Conservation (phyloP, 2,113 vertebrate species). For the Tragulus kanchil region DNA sequence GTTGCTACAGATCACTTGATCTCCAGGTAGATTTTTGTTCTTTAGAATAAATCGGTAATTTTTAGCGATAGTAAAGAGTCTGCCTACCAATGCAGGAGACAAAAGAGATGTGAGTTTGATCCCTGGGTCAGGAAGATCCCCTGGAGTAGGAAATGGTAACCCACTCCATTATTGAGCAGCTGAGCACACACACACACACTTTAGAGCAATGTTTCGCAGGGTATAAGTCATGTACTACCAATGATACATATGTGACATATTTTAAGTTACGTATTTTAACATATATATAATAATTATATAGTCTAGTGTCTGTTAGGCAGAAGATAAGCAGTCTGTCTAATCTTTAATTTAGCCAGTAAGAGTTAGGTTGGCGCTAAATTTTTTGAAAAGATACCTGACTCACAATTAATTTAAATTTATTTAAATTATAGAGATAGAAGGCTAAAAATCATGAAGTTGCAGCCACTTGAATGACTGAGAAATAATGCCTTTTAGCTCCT, state of each 20-base stretch:
- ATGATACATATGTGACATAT: background rate
- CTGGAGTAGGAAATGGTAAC: background rate
- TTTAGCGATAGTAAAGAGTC: background rate
- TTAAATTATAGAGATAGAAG: background rate
- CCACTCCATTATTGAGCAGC: background rate
- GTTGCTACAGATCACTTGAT: background rate
- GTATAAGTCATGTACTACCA: background rate
- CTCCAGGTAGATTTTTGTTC: background rate
- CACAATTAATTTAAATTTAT: constrained; percentile 16
- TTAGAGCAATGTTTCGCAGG: constrained; percentile 5
- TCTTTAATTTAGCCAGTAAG: background rate
- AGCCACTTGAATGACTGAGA: background rate
- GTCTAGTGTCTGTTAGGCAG: background rate
- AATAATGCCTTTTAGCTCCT: background rate
- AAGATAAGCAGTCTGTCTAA: background rate
- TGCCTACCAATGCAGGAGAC: background rate
- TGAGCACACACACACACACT: background rate
- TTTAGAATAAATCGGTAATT: background rate
- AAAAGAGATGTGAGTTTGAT: background rate
- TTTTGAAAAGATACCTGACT: background rate
- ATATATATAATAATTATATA: background rate
- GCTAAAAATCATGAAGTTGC: background rate
- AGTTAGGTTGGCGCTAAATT: constrained; percentile 3
- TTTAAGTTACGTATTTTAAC: constrained; percentile 2
- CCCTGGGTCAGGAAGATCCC: background rate